These are phyloP conservation scores for Cerastis rubricosa DNA, from an alignment of 2,888 invertebrate genomes.

Conservation along the genomic window DNA sequence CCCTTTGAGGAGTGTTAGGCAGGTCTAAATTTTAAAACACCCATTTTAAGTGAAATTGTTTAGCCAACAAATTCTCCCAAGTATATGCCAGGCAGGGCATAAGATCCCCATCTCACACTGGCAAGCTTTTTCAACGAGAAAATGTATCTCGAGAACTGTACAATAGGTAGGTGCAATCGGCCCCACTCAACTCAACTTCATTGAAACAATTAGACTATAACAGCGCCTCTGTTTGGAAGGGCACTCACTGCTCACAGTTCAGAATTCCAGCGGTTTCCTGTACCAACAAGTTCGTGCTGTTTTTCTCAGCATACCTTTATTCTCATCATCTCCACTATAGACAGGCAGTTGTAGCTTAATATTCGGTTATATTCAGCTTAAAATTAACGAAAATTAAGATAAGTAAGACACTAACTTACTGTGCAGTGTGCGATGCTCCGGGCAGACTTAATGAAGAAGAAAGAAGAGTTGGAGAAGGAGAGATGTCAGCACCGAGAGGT, in stretches of 20 bases:
- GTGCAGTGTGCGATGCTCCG: slow-evolving; percentile 85
- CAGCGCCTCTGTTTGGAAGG: not conserved
- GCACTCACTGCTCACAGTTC: not conserved
- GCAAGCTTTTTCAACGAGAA: not conserved
- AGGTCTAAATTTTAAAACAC: not conserved
- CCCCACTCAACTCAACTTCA: not conserved
- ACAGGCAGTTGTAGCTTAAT: not conserved
- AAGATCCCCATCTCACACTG: not conserved
- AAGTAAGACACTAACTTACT: not conserved
- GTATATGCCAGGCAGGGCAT: not conserved
- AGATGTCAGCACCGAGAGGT: slow-evolving; percentile 90
- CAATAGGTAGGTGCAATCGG: not conserved
- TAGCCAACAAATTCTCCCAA: not conserved
- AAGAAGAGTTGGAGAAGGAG: slow-evolving; percentile 91
- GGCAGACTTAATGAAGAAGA: slow-evolving; percentile 83
- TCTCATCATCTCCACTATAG: not conserved
- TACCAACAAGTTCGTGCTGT: not conserved
- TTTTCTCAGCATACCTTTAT: not conserved
- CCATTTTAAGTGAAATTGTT: not conserved
- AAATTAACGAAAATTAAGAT: not conserved
- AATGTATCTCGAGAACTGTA: not conserved
- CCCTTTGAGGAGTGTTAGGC: no score
- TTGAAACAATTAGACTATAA: not conserved
- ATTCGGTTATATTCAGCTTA: not conserved
- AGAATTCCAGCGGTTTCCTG: not conserved